Evolutionary conservation across 2,113 vertebrate genomes (phyloP).

Genomic region (Siphamia tubifer): DNA sequence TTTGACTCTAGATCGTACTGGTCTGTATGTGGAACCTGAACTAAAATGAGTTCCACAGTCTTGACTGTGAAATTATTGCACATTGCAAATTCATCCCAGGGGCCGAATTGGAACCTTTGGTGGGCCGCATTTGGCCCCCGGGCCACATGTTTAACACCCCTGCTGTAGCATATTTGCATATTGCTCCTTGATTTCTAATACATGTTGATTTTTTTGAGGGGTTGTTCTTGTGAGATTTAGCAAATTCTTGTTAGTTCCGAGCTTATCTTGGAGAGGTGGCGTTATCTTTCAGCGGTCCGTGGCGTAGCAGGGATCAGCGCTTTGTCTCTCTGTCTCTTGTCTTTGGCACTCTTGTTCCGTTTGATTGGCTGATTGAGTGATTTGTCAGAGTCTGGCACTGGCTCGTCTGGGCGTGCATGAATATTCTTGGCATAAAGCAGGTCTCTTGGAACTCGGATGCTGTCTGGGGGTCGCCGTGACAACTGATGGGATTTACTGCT

Average conservation of each 20-base stretch:
- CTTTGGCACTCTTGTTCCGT: constrained; percentile 7
- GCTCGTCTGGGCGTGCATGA: constrained; percentile 41
- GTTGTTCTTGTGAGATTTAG: neutral
- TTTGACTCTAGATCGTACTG: no score
- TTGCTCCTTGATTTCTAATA: neutral
- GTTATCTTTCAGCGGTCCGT: neutral
- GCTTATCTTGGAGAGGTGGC: no score
- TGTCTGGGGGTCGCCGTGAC: constrained; percentile 55
- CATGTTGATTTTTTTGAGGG: no score
- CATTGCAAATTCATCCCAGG: no score
- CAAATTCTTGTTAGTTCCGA: neutral
- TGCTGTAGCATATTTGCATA: neutral
- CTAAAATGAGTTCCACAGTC: no score
- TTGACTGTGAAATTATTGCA: no score
- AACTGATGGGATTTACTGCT: constrained; percentile 61
- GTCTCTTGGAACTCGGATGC: constrained; percentile 24
- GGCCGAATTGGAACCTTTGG: no score
- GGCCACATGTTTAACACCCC: no score
- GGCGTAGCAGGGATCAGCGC: neutral
- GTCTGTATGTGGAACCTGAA: no score
- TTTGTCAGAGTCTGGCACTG: constrained; percentile 48
- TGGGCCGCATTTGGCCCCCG: no score
- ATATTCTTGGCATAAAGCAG: constrained; percentile 51
- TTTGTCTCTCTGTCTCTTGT: neutral
- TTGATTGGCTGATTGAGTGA: constrained; percentile 52